Conservation (phyloP, 2,888 invertebrate species). For the Caenorhabditis uteleia region DNA sequence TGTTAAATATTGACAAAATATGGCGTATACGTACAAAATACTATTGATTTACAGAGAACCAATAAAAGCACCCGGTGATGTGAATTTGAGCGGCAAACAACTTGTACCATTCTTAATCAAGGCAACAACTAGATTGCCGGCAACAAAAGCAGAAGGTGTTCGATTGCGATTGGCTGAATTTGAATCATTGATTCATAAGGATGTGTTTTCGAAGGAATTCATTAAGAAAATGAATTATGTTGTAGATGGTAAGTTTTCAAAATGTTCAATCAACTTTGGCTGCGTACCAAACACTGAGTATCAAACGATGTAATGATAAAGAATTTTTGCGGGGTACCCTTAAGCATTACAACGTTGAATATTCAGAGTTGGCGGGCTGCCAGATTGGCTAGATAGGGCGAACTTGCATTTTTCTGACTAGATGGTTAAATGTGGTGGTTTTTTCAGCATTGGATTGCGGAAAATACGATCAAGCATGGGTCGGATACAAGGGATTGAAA, state of each 20-base stretch:
- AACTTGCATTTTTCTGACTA: too few species aligned
- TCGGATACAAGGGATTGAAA: constrained; percentile 4
- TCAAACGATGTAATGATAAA: too few species aligned
- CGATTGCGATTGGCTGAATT: constrained; percentile 51
- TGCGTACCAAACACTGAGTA: too few species aligned
- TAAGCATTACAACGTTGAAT: too few species aligned
- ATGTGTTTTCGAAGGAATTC: constrained; percentile 43
- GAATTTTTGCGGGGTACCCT: too few species aligned
- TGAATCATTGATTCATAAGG: constrained; percentile 33
- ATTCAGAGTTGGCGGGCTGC: too few species aligned
- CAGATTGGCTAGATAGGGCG: too few species aligned
- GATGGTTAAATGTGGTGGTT: too few species aligned
- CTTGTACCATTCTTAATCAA: constrained; percentile 55
- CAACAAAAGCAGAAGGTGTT: constrained; percentile 57
- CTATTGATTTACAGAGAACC: constrained; percentile 42
- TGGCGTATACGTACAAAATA: too few species aligned
- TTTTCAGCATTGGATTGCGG: constrained; percentile 59
- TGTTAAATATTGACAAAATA: too few species aligned
- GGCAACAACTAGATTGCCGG: constrained; percentile 46
- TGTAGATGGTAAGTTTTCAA: constrained; percentile 53
- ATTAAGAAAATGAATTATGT: constrained; percentile 62
- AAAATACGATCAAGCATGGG: constrained; percentile 54
- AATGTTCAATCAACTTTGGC: too few species aligned
- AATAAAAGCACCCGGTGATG: constrained; percentile 58
- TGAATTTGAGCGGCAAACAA: constrained; percentile 54